A percentile compares a stretch with the other conserved stretches of the same genome.
Conservation (phyloP, 2,888 invertebrate genomes). For the Anoncus sp. region DNA sequence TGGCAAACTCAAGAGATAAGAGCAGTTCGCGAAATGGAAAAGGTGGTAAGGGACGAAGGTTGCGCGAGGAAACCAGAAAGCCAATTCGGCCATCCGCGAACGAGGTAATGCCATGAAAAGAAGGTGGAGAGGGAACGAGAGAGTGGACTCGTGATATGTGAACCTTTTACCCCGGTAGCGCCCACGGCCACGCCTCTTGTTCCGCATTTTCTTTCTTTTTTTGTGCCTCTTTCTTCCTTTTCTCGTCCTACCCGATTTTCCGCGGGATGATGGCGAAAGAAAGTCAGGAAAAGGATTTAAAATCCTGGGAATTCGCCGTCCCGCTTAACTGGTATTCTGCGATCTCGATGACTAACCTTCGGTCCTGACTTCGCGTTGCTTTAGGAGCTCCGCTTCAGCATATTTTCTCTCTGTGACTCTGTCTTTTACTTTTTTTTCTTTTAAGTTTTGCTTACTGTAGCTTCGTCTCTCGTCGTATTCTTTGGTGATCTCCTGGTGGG, state of each 20-base stretch:
- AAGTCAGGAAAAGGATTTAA: constrained; percentile 49
- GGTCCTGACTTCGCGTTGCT: constrained; percentile 34
- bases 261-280: constrained; percentile 32
- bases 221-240: constrained; percentile 8
- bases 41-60: constrained; percentile 28
- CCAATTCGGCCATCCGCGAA: constrained; percentile 36
- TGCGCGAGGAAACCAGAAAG: constrained; percentile 48
- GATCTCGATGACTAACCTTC: constrained; percentile 45
- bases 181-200: constrained; percentile 50
- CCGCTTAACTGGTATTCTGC: constrained; percentile 41
- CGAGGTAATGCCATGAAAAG: constrained; percentile 38
- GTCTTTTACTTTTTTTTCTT: not conserved
- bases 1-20: constrained; percentile 77
- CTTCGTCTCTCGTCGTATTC: constrained; percentile 6
- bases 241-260: constrained; percentile 11
- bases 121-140: constrained; percentile 11
- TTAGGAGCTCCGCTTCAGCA: constrained; percentile 38
- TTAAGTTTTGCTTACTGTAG: constrained; percentile 7
- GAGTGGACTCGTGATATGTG: constrained; percentile 52
- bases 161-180: constrained; percentile 59
- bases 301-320: constrained; percentile 34
- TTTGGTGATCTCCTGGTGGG: constrained; percentile 22
- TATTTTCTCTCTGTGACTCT: not conserved
- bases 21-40: constrained; percentile 51
- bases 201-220: constrained; percentile 14